Conservation (phyloP, 2,797 vertebrate genomes). For the Remorina albescens region DNA sequence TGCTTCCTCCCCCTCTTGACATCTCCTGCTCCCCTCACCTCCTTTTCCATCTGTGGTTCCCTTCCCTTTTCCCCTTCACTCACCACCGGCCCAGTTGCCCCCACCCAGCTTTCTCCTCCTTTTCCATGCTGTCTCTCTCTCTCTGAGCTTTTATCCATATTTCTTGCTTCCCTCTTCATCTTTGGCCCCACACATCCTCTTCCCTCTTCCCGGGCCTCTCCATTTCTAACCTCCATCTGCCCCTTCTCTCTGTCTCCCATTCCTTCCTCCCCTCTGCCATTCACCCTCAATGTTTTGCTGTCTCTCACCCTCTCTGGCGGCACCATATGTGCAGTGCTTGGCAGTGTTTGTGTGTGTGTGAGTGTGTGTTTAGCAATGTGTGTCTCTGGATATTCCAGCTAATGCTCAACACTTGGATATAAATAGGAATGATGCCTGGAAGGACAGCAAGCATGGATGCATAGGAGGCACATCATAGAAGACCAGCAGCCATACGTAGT, state of each 20-base stretch:
- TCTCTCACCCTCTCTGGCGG: conserved; percentile 67
- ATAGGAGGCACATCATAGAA: conserved; percentile 70
- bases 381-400: conserved; percentile 67
- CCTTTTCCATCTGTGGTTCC: conserved; percentile 75
- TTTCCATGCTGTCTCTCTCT: no score
- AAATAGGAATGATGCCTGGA: conserved; percentile 81
- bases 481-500: conserved; percentile 64
- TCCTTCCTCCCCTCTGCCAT: conserved; percentile 47
- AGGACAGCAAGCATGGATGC: conserved; percentile 77
- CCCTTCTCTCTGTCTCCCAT: conserved; percentile 42
- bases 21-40: conserved; percentile 67
- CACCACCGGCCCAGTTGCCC: conserved; percentile 66
- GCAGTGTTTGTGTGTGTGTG: conserved; percentile 43
- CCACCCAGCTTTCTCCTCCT: no score
- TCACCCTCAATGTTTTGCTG: conserved; percentile 54
- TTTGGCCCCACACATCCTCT: conserved; percentile 19
- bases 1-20: conserved; percentile 68
- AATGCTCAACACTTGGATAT: conserved; percentile 75
- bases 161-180: conserved; percentile 36
- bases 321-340: conserved; percentile 73
- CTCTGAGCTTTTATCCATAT: conserved; percentile 36
- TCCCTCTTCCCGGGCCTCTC: conserved; percentile 23
- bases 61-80: conserved; percentile 48
- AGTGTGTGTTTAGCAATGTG: conserved; percentile 31
- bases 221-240: conserved; percentile 40